Conservation (phyloP, 2,113 vertebrate genomes). For the Myotis brandtii region DNA sequence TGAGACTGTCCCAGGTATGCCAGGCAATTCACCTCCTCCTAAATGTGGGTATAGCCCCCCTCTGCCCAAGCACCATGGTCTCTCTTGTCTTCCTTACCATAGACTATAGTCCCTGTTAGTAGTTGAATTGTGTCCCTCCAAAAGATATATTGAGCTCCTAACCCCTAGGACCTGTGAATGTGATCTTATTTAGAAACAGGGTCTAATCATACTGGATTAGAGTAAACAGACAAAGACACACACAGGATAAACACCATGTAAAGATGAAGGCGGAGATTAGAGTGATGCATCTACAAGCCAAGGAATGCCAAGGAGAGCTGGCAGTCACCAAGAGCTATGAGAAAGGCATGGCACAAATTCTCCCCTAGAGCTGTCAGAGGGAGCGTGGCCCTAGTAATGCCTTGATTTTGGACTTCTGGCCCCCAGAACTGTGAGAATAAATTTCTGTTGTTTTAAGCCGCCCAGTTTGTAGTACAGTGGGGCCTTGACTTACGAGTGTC, state of each 20-base stretch:
- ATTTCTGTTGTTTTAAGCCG: not conserved
- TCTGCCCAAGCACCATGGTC: not conserved
- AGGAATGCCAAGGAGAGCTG: not conserved
- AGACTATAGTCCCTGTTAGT: not conserved
- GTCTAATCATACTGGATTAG: not conserved
- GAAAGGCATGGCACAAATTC: too few relatives aligned
- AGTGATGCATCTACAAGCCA: not conserved
- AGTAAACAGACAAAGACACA: not conserved
- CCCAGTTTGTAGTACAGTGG: not conserved
- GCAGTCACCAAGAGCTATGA: not conserved
- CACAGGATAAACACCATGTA: not conserved
- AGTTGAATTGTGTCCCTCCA: not conserved
- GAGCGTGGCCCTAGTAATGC: accelerated
- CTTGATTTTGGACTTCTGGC: not conserved
- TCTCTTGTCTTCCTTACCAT: not conserved
- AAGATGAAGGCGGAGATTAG: not conserved
- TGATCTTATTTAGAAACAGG: not conserved
- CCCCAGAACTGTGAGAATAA: not conserved
- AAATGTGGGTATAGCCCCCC: not conserved
- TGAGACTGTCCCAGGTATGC: not conserved
- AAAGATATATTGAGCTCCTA: not conserved
- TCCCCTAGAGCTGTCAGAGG: not conserved
- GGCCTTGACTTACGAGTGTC: too few relatives aligned
- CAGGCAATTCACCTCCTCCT: not conserved
- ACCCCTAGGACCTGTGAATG: not conserved